Evolutionary conservation across 2,113 vertebrate genomes (phyloP).

Genomic region (Barbus barbus): DNA sequence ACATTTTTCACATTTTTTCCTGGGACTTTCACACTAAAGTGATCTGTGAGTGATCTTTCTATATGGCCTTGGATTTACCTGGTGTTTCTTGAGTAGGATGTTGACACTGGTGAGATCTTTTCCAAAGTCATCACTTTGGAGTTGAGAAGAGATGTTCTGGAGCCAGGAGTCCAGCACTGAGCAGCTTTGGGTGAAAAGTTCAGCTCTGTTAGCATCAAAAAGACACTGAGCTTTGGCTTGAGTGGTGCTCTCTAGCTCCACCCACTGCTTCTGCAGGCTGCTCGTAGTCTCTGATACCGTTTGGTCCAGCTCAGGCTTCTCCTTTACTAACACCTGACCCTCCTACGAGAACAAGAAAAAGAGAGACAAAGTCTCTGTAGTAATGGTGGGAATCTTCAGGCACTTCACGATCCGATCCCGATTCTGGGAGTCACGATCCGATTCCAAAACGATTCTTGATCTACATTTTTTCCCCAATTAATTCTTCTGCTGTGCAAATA

Average conservation of each 20-base stretch:
- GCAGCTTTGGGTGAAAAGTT: conserved; percentile 92
- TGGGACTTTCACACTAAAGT: background rate
- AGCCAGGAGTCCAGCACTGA: conserved; percentile 86
- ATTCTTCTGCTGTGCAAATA: too few relatives aligned
- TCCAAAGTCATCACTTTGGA: conserved; percentile 88
- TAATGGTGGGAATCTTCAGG: too few relatives aligned
- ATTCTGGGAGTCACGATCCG: too few relatives aligned
- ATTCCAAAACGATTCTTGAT: too few relatives aligned
- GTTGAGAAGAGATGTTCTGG: conserved; percentile 83
- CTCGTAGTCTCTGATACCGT: conserved; percentile 83
- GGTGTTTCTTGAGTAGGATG: conserved; percentile 91
- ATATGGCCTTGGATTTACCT: conserved; percentile 71
- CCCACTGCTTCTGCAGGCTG: conserved; percentile 83
- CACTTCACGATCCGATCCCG: too few relatives aligned
- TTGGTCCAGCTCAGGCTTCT: conserved; percentile 86
- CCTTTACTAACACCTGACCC: conserved; percentile 81
- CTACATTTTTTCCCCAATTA: too few relatives aligned
- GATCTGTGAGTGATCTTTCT: background rate
- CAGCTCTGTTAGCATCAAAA: conserved; percentile 90
- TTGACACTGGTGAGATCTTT: conserved; percentile 93
- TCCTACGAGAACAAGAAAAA: conserved; percentile 71
- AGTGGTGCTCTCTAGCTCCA: conserved; percentile 86
- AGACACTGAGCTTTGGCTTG: conserved; percentile 88
- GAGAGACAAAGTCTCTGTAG: background rate
- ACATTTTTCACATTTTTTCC: background rate